These are phyloP conservation scores for Idaea aversata DNA, from an alignment of 2,888 invertebrate genomes.

Conservation along the genomic window DNA sequence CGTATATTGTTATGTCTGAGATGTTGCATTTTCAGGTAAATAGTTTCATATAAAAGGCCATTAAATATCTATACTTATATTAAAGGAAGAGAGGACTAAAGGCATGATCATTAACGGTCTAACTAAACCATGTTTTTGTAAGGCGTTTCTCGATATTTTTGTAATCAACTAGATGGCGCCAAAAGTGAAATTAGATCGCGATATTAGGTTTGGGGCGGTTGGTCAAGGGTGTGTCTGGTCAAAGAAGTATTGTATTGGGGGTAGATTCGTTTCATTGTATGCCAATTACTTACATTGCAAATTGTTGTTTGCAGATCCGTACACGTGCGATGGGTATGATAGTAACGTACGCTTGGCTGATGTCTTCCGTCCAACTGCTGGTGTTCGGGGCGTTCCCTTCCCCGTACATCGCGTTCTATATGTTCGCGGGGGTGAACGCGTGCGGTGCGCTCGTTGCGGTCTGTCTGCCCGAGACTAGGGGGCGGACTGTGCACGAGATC, in stretches of 20 bases:
- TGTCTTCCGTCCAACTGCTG: conserved; percentile 42
- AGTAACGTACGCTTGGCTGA: conserved; percentile 58
- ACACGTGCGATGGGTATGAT: conserved; percentile 56
- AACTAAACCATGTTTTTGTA: background rate
- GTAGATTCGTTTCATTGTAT: no score
- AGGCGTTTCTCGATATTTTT: background rate
- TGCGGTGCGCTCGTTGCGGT: conserved; percentile 45
- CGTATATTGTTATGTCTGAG: conserved; percentile 37
- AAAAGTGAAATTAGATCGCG: no score
- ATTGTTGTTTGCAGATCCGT: conserved; percentile 46
- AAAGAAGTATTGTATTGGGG: no score
- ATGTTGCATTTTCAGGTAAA: conserved; percentile 40
- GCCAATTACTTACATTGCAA: no score
- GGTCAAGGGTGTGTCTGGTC: no score
- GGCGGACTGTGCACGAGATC: conserved; percentile 56
- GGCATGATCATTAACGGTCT: background rate
- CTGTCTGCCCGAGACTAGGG: conserved; percentile 65
- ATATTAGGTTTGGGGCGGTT: no score
- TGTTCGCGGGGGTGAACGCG: conserved; percentile 52
- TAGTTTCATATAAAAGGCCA: background rate
- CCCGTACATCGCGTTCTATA: conserved; percentile 48
- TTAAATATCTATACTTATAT: conserved; percentile 5
- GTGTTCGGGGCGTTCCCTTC: conserved; percentile 34
- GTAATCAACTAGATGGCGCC: conserved; percentile 3
- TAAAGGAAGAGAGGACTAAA: background rate